phyloP scores from a whole-genome alignment of 2,113 vertebrate species.

The Erythrolamprus reginae region DNA sequence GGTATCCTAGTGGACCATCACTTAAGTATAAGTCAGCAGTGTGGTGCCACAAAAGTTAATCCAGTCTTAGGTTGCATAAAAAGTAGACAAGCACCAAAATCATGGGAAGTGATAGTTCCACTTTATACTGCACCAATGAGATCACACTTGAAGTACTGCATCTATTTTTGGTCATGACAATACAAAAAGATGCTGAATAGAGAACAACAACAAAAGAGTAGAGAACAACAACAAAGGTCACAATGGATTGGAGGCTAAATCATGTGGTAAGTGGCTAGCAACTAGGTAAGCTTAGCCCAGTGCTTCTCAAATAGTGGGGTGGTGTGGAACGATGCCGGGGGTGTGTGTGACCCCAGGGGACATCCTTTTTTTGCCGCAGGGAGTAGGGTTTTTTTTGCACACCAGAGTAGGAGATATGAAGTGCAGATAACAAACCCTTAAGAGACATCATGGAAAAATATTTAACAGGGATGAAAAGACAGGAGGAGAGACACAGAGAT shows the following conservation, averaged over 20 bases:
- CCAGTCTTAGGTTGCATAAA: neutral
- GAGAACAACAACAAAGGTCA: too few relatives aligned
- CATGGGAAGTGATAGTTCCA: too few relatives aligned
- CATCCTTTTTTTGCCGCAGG: too few relatives aligned
- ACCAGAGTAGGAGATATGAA: too few relatives aligned
- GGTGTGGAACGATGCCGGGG: too few relatives aligned
- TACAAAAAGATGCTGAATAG: neutral
- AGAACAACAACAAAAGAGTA: neutral
- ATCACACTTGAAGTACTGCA: neutral
- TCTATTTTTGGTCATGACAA: neutral
- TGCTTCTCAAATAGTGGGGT: too few relatives aligned
- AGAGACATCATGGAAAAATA: too few relatives aligned
- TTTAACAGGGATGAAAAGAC: too few relatives aligned
- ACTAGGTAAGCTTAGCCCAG: neutral
- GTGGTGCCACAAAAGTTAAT: neutral
- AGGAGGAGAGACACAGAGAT: too few relatives aligned
- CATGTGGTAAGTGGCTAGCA: neutral
- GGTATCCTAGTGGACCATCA: neutral
- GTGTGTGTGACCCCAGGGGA: too few relatives aligned
- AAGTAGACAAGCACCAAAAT: neutral
- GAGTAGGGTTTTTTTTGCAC: too few relatives aligned
- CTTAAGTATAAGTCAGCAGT: neutral
- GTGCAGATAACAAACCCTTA: too few relatives aligned
- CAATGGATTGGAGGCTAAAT: neutral
- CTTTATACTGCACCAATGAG: neutral